Conservation (phyloP, 1,140 invertebrate species). For the Ceratosolen solmsi region DNA sequence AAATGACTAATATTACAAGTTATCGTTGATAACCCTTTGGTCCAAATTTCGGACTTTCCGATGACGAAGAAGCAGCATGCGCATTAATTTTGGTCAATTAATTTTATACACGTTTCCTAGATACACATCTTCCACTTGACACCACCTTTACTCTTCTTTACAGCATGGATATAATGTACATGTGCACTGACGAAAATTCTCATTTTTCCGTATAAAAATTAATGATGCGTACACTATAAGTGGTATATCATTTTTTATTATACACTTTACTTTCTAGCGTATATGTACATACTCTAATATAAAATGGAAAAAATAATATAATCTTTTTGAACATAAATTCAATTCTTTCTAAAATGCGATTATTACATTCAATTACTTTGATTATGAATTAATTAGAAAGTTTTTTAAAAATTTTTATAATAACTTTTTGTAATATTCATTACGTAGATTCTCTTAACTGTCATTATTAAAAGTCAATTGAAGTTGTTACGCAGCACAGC, state of each 20-base stretch:
- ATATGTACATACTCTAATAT: not conserved
- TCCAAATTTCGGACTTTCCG: too few relatives aligned
- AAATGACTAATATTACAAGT: too few relatives aligned
- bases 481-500: too few relatives aligned
- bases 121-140: not conserved
- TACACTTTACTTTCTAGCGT: not conserved
- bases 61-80: not conserved
- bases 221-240: not conserved
- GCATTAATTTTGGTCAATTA: slow-evolving; percentile 3
- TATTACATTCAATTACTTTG: not conserved
- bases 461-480: too few relatives aligned
- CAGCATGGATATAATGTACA: not conserved
- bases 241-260: slow-evolving; percentile 4
- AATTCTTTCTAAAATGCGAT: too few relatives aligned
- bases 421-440: too few relatives aligned
- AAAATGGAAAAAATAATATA: not conserved
- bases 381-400: not conserved
- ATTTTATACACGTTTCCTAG: not conserved
- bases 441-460: too few relatives aligned
- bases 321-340: not conserved
- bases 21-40: too few relatives aligned
- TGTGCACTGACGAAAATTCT: not conserved
- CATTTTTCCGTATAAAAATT: slow-evolving; percentile 1
- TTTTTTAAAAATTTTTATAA: too few relatives aligned
- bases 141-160: not conserved